Evolutionary conservation across 1,140 invertebrate species (phyloP), one percentile per base, ranked within the genome.

Genomic region (Trissolcus basalis): DNA sequence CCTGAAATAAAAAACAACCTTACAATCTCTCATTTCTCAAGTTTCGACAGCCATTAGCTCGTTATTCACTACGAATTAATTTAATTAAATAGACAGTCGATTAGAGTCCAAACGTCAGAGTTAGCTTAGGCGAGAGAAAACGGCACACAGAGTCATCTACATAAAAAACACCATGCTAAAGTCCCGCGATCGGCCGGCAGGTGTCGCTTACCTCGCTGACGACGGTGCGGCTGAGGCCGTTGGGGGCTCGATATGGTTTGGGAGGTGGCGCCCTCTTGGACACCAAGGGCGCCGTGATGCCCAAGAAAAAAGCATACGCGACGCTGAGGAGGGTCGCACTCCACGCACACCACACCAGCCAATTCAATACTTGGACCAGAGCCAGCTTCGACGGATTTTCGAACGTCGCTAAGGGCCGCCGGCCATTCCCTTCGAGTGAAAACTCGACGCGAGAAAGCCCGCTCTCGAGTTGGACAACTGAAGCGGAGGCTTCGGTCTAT

Each of bases 311-410:
- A 44, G 85, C 85, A 60, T 84, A 85, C 69, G 39, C 67, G 50
- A 84, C 45, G 36, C 78, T 55, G 9, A 86, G 14, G 11, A 81
- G 77, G 10, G 79, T 77, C 58, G 77, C 69, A 41, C 67, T 82
- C 87, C 86, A 87, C 27, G 80, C 54, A 61, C 79, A 86, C 84
- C 82, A 85, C 80, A 87, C 78, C 53, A 75, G 65, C 83, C 83
- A 86, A 79, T 82, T 81, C 76, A 87, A 76, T 56, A 82, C 60
- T 81, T 83, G 81, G 70, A 74, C 49, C 27, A 72, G 72, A 82
- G 84, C 86, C 87, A 87, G 86, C 80, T 87, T 87, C 13, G 12
- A 82, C 5, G 9, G 2, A 9, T 9, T 9, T 39, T 39, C 1
- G 3, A n/a, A 9, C 1, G 2, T 39, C 36, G 9, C 9, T 11